phyloP scores from a whole-genome alignment of 2,113 vertebrate species.

The Hippocampus zosterae region DNA sequence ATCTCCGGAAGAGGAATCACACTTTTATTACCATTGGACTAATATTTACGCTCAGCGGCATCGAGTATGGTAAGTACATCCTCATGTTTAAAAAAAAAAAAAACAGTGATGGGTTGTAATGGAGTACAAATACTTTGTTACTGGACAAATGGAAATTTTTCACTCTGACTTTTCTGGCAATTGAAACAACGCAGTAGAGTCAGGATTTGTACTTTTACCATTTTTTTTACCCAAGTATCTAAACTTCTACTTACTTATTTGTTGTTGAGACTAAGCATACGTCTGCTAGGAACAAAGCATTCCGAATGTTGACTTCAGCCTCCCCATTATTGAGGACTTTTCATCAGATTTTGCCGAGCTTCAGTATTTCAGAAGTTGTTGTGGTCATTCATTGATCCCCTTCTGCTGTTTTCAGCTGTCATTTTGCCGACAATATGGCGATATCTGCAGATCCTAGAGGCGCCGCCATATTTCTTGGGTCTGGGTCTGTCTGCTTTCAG shows the following conservation, averaged over 20 bases:
- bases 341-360: conserved; percentile 17
- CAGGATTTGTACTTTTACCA: too few species aligned
- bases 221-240: too few species aligned
- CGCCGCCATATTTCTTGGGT: conserved; percentile 78
- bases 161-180: too few species aligned
- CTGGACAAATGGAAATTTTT: too few species aligned
- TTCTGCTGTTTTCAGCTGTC: conserved; percentile 63
- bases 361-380: conserved; percentile 3
- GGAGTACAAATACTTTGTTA: neutral
- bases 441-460: conserved; percentile 77
- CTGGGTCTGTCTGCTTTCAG: conserved; percentile 80
- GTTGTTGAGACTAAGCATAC: too few species aligned
- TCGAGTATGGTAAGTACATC: conserved; percentile 77
- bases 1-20: conserved; percentile 63
- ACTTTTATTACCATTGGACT: conserved; percentile 75
- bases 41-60: conserved; percentile 77
- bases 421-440: conserved; percentile 82
- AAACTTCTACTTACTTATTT: too few species aligned
- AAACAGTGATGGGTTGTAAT: conserved; percentile 2
- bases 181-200: too few species aligned
- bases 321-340: conserved; percentile 9
- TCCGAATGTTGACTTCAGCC: conserved; percentile 7
- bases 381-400: conserved; percentile 18
- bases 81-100: neutral
- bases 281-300: neutral